Conservation (phyloP, 2,797 vertebrate genomes). For the Crotalus adamanteus region DNA sequence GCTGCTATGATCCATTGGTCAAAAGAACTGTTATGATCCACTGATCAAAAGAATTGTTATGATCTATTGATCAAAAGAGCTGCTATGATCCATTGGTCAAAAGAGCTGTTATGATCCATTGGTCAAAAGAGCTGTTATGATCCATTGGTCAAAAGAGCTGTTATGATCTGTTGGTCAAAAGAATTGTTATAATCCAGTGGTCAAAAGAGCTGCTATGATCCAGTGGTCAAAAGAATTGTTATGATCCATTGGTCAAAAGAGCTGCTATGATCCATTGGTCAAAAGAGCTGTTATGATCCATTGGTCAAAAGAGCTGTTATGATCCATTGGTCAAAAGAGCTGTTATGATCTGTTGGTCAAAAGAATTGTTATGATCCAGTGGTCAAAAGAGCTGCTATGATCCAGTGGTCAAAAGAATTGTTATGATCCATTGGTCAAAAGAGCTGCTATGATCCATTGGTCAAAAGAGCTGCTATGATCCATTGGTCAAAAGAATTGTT, state of each 20-base stretch:
- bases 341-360: not conserved
- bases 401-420: not conserved
- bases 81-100: not conserved
- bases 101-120: not conserved
- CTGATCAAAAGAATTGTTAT: no score
- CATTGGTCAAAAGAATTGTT: no score
- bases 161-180: no score
- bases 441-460: not conserved
- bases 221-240: not conserved
- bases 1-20: not conserved
- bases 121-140: not conserved
- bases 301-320: not conserved
- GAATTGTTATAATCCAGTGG: not conserved
- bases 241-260: not conserved
- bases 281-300: no score
- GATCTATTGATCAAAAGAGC: not conserved
- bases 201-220: not conserved
- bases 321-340: not conserved
- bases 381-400: not conserved
- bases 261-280: no score
- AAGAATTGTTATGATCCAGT: not conserved
- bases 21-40: not conserved
- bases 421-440: not conserved
- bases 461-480: not conserved
- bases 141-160: no score